A percentile compares a stretch with the other conserved stretches of the same genome.
Conservation (phyloP, 2,888 invertebrate genomes). For the Drosophila cracens region DNA sequence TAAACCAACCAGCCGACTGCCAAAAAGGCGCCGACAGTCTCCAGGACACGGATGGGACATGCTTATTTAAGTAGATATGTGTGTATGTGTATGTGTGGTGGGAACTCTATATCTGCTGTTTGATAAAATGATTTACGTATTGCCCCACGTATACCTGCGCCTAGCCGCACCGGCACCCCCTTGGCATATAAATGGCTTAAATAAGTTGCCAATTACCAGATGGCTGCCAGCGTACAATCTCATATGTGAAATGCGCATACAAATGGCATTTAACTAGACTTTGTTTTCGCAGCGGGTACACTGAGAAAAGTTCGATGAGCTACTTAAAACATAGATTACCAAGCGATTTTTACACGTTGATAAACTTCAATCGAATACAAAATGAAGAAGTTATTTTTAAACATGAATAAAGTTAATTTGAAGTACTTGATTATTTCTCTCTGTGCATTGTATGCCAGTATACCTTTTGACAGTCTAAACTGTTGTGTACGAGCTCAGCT, state of each 20-base stretch:
- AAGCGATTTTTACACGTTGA: not conserved
- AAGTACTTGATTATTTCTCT: not conserved
- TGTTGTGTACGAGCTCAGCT: not conserved
- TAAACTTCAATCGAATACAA: not conserved
- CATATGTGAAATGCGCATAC: conserved; percentile 47
- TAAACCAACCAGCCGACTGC: conserved; percentile 21
- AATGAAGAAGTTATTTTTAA: too few relatives aligned
- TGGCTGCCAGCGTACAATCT: conserved; percentile 36
- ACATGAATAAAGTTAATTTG: too few relatives aligned
- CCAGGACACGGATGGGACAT: conserved; percentile 12
- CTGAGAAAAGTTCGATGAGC: not conserved
- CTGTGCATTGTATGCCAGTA: not conserved
- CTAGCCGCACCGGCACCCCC: conserved; percentile 8
- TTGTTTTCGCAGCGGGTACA: conserved; percentile 16
- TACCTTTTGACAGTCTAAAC: conserved; percentile 4
- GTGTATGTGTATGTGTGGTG: conserved; percentile 11
- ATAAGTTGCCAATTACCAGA: conserved; percentile 64
- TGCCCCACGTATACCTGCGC: conserved; percentile 9
- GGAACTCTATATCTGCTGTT: conserved; percentile 58
- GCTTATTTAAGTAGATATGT: conserved; percentile 28
- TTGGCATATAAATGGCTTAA: conserved; percentile 55
- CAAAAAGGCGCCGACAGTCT: conserved; percentile 21
- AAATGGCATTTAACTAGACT: conserved; percentile 42
- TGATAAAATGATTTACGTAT: conserved; percentile 75
- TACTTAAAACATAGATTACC: not conserved